Evolutionary conservation across 2,797 vertebrate species (phyloP).

Genomic region (Poecile montanus): DNA sequence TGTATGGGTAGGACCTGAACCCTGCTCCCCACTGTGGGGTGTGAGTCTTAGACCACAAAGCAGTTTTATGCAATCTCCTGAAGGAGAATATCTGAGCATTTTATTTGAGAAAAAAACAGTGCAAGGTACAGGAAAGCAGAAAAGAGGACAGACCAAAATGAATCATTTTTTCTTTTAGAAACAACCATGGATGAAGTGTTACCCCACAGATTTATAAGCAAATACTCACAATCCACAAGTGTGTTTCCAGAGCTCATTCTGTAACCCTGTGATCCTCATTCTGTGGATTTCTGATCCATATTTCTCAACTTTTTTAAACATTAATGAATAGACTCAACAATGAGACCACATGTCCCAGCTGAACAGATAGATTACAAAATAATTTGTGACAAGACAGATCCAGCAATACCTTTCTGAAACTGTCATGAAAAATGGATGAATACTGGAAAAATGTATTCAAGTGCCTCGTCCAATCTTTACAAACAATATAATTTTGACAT

Average conservation of each 20-base stretch:
- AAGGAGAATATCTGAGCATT: not conserved
- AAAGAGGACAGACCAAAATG: not conserved
- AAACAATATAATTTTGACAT: not conserved
- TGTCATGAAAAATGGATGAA: not conserved
- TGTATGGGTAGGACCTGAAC: too few species aligned
- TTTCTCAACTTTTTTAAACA: not conserved
- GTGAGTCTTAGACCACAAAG: not conserved
- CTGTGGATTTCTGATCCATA: not conserved
- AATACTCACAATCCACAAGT: not conserved
- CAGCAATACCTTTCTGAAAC: not conserved
- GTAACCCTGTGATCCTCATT: too few species aligned
- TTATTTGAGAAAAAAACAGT: not conserved
- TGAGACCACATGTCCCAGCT: not conserved
- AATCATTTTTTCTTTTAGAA: not conserved
- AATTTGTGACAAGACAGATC: not conserved
- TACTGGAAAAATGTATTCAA: not conserved
- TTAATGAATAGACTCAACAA: not conserved
- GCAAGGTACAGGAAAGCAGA: not conserved
- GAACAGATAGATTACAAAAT: not conserved
- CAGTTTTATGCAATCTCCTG: not conserved
- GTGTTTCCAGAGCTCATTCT: not conserved
- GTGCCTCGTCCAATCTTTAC: not conserved
- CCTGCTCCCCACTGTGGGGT: accelerated
- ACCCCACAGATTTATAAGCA: not conserved
- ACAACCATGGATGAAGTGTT: accelerated